Base-by-base conservation (phyloP, 2,113 vertebrate species). In the Euleptes europaea region DNA sequence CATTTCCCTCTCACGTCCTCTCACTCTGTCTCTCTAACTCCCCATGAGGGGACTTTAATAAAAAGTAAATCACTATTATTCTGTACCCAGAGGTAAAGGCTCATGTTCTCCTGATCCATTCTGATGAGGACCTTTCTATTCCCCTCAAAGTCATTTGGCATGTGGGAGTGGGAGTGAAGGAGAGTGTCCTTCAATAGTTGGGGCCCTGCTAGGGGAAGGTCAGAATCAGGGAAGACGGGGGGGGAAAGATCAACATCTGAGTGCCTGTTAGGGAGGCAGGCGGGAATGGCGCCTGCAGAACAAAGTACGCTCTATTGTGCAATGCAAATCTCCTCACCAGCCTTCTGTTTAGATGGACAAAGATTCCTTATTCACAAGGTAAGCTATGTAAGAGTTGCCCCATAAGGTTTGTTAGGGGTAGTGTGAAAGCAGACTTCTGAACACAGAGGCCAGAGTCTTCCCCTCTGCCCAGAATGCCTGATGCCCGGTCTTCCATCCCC, bases 41-140 rank as follows among this genome's bases (percentile, higher is more conserved):
- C 79, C 75, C 6, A 0, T 13, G 0, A 0, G 0, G 76, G 76
- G 81, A 33, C 54, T 57, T 78, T 80, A 47, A 11, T 6, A 40
- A 23, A 1, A 65, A 78, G 47, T 1, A 67, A 83, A 87, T 42
- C 2, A 0, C 84, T 71, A 0, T 21, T 13, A 31, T 31, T 80
- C 54, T 1, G 13, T 15, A 7, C 76, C 86, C 86, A 70, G 79
- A 60, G 77, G 76, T 80, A 84, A 84, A 83, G 47, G 76, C 81
- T 82, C 42, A 8, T 71, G 65, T 75, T 81, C 88, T 75, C 40
- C 87, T 13, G n/a, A 51, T 33, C 87, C 87, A 23, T 13, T 81
- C 87, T 57, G 71, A 17, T 4, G 71, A 82, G 86, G 35, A 84
- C 60, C 80, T 86, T 90, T 80, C 72, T 44, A 3, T 0, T 51